Conservation (phyloP, 2,113 vertebrate species). For the Psilopsiagon aurifrons region DNA sequence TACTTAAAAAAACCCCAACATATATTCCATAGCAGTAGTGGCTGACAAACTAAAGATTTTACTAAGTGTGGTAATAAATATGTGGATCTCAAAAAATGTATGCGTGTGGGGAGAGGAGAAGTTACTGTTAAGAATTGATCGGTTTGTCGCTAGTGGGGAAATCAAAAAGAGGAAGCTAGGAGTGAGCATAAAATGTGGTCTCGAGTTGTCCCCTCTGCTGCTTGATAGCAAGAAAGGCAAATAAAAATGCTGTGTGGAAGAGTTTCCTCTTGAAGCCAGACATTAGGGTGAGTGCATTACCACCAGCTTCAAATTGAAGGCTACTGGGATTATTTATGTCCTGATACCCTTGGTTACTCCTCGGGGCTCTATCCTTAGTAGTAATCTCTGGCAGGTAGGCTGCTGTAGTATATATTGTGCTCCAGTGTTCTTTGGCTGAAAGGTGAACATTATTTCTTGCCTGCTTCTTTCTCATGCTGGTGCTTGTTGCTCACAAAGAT, state of each 20-base stretch:
- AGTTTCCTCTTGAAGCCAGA: neutral
- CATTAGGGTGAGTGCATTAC: neutral
- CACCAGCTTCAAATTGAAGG: neutral
- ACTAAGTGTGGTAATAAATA: neutral
- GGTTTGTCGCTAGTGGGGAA: neutral
- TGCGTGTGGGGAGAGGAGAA: neutral
- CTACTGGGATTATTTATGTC: neutral
- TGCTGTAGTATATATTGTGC: neutral
- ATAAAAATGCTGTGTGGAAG: neutral
- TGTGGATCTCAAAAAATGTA: neutral
- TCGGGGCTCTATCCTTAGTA: neutral
- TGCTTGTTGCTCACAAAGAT: neutral
- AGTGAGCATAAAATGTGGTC: neutral
- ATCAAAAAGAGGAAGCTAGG: neutral
- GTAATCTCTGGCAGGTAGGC: neutral
- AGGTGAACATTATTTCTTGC: neutral
- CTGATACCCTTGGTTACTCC: neutral
- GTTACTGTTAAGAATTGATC: neutral
- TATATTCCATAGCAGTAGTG: neutral
- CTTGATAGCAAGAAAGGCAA: neutral
- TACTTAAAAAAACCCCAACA: neutral
- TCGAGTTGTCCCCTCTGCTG: neutral
- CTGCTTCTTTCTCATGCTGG: neutral
- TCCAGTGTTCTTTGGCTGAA: neutral
- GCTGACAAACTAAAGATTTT: neutral